phyloP scores from a whole-genome alignment of 1,140 invertebrate genomes.

The Formica selysi region DNA sequence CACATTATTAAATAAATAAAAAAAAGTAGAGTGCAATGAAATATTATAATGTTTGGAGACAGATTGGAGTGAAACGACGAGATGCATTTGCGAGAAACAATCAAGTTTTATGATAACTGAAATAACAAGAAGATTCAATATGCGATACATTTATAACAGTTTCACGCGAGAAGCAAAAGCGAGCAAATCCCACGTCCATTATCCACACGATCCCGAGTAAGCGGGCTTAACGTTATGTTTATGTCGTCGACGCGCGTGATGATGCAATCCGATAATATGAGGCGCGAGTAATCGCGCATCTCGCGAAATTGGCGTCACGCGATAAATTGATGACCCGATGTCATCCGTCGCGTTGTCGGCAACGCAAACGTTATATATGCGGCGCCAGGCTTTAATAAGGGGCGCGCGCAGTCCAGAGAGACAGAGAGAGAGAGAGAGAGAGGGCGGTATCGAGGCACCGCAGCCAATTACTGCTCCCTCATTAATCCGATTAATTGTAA shows the following conservation, averaged over 20 bases:
- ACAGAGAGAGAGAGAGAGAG: constrained; percentile 15
- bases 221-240: constrained; percentile 54
- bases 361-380: not conserved
- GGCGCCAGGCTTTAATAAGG: constrained; percentile 56
- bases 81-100: constrained; percentile 12
- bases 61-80: not conserved
- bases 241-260: constrained; percentile 25
- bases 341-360: constrained; percentile 38
- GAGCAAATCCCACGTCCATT: constrained; percentile 55
- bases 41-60: not conserved
- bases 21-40: not conserved
- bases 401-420: constrained; percentile 38
- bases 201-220: constrained; percentile 35
- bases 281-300: constrained; percentile 39
- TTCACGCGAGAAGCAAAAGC: constrained; percentile 34
- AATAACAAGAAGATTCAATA: constrained; percentile 39
- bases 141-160: constrained; percentile 6
- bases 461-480: constrained; percentile 81
- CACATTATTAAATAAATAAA: not conserved
- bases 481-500: constrained; percentile 83
- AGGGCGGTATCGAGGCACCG: constrained; percentile 55
- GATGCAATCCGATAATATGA: constrained; percentile 31
- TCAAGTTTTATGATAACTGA: constrained; percentile 27
- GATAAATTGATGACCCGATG: constrained; percentile 71
- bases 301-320: constrained; percentile 67